phyloP scores from a whole-genome alignment of 2,797 vertebrate species.

The Okamejei kenojei region DNA sequence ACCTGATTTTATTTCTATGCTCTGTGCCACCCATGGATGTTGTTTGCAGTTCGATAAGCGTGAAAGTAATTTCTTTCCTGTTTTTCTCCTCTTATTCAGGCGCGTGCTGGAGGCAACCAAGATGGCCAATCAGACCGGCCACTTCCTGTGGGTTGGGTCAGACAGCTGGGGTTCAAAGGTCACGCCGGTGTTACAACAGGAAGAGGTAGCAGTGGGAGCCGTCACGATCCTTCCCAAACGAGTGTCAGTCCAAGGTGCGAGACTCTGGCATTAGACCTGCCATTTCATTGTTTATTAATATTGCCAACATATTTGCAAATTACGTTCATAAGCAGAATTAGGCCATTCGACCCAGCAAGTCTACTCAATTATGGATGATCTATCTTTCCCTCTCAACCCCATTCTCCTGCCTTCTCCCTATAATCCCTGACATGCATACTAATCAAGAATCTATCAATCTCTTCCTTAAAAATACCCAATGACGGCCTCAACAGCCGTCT shows the following conservation, averaged over 20 bases:
- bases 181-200: constrained; percentile 76
- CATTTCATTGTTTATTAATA: background rate
- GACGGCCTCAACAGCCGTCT: no score
- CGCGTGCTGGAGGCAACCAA: constrained; percentile 81
- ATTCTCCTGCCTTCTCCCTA: no score
- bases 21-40: background rate
- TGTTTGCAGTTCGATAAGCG: background rate
- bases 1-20: background rate
- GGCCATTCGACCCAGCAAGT: no score
- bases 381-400: no score
- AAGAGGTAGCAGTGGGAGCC: constrained; percentile 84
- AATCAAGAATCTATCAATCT: no score
- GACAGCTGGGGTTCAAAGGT: constrained; percentile 96
- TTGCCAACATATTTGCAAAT: background rate
- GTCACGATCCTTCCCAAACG: constrained; percentile 87
- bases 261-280: background rate
- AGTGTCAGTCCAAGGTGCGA: constrained; percentile 78
- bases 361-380: no score
- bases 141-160: constrained; percentile 94
- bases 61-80: background rate
- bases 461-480: no score
- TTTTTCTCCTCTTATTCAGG: constrained; percentile 55
- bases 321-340: no score
- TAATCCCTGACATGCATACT: no score
- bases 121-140: constrained; percentile 83